These are phyloP conservation scores for Pseudoips prasinana DNA, from an alignment of 2,888 invertebrate species.

Conservation along the genomic window DNA sequence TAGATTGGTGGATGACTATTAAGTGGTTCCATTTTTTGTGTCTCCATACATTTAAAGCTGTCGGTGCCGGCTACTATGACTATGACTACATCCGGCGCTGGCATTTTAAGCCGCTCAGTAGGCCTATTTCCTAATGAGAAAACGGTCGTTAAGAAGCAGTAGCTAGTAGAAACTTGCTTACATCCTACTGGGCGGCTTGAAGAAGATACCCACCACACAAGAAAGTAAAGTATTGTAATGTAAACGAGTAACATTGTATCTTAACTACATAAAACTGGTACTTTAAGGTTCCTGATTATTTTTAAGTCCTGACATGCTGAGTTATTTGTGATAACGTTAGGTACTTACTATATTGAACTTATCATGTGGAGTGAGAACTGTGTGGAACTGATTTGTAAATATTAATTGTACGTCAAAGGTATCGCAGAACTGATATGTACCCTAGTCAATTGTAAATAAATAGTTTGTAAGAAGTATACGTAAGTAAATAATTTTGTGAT, in stretches of 20 bases:
- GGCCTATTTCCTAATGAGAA: no score
- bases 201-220: no score
- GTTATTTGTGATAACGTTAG: constrained; percentile 73
- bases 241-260: constrained; percentile 28
- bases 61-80: no score
- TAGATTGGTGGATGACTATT: no score
- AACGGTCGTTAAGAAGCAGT: no score
- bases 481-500: constrained; percentile 78
- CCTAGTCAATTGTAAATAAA: constrained; percentile 81
- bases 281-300: constrained; percentile 66
- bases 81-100: no score
- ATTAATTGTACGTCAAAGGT: constrained; percentile 47
- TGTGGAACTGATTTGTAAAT: constrained; percentile 53
- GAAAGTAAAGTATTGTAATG: no score
- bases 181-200: no score
- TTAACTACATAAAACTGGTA: constrained; percentile 42
- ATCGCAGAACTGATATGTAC: constrained; percentile 80
- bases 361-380: constrained; percentile 49
- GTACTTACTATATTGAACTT: constrained; percentile 66
- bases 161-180: no score
- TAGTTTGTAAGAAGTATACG: constrained; percentile 50
- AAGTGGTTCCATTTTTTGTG: no score
- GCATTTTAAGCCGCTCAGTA: no score
- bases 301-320: constrained; percentile 46
- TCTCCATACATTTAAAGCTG: no score